Evolutionary conservation across 2,797 vertebrate species (phyloP).

Genomic region (Syngnathus rostellatus): DNA sequence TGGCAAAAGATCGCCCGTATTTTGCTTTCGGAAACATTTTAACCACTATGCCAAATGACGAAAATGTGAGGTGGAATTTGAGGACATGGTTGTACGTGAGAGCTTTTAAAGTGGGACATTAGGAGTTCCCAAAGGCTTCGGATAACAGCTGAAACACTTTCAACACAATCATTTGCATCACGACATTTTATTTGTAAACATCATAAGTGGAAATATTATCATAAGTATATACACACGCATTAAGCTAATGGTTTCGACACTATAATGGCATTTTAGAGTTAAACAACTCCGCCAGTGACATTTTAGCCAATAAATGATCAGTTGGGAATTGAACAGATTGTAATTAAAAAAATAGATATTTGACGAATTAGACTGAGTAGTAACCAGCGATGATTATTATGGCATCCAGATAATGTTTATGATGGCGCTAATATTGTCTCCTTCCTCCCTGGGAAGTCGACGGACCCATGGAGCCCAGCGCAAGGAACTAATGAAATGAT

Average conservation of each 20-base stretch:
- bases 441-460: slow-evolving; percentile 36
- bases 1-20: not conserved
- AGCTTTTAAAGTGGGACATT: slow-evolving; percentile 29
- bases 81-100: slow-evolving; percentile 22
- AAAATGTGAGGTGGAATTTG: slow-evolving; percentile 3
- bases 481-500: slow-evolving; percentile 66
- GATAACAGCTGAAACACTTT: not conserved
- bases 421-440: slow-evolving; percentile 32
- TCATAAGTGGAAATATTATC: not conserved
- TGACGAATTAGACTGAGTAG: slow-evolving; percentile 43
- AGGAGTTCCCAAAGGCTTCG: not conserved
- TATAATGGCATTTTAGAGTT: too few species aligned
- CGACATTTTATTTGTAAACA: not conserved
- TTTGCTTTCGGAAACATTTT: not conserved
- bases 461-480: slow-evolving; percentile 23
- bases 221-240: not conserved
- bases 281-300: slow-evolving; percentile 43
- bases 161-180: not conserved
- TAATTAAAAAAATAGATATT: slow-evolving; percentile 17
- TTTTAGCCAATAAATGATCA: slow-evolving; percentile 3
- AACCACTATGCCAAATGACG: not conserved
- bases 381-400: slow-evolving; percentile 34
- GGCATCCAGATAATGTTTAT: slow-evolving; percentile 35
- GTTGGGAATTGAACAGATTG: slow-evolving; percentile 51
- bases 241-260: not conserved